Evolutionary conservation across 2,888 invertebrate genomes (phyloP), one percentile per base, ranked within the genome.

Genomic region (Tuberolachnus salignus): DNA sequence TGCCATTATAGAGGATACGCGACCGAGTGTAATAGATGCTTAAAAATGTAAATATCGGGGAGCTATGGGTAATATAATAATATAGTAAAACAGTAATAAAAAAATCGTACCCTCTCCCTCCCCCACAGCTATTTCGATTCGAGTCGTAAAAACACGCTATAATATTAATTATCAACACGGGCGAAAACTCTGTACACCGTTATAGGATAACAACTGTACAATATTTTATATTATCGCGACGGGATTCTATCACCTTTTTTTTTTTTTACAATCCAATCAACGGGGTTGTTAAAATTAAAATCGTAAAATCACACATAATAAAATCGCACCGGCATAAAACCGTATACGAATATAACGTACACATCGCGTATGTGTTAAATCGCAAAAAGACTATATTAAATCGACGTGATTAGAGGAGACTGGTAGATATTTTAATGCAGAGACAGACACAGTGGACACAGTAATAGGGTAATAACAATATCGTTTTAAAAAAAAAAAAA

Each of bases 221-320:
- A n/a, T n/a, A n/a, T n/a, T n/a, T n/a, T 72, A n/a, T 71, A 26
- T n/a, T 34, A 4, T 34, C 6, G 26, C 23, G 16, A 59, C 46
- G 9, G n/a, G 49, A 19, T 72, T 49, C 26, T 49, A n/a, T 61
- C 61, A 61, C 19, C 10, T n/a, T 71, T 70, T 63, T 73, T 73
- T 51, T 34, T 72, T 71, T 74, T 74, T 53, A 53, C 51, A 73
- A 42, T 53, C 73, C 74, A 64, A 74, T 74, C 64, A n/a, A 64
- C 44, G 44, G 51, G 23, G 4, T 34, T 53, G 44, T 55, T 74
- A 64, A 74, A 63, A 73, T 63, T 42, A 64, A 16, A 42, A 61
- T 53, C 51, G 16, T 73, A 64, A 73, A 61, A 34, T 57, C 16
- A 9, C 42, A 63, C 8, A 6, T 44, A 44, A 26, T 59, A 11